A percentile compares a stretch with the other conserved stretches of the same genome.
These are phyloP conservation scores for Leptopilina myrica DNA, from an alignment of 2,888 invertebrate genomes.

Conservation along the genomic window DNA sequence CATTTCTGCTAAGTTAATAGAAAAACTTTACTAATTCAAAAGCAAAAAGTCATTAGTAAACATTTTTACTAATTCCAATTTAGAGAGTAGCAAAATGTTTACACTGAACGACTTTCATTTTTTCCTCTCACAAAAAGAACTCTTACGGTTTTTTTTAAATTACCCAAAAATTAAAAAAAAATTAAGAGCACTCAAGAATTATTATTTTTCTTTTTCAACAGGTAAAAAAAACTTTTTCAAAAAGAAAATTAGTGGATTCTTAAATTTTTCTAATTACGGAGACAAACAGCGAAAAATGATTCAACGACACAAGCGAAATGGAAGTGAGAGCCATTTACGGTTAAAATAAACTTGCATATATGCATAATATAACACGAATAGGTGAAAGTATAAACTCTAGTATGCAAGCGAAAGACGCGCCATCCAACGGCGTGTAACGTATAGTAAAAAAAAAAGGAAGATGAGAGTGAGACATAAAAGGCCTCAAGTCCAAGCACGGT, in stretches of 20 bases:
- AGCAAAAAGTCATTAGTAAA: too few relatives aligned
- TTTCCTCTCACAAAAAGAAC: too few relatives aligned
- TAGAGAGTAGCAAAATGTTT: too few relatives aligned
- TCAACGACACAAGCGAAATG: constrained; percentile 29
- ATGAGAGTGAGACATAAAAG: constrained; percentile 23
- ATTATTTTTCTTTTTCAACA: too few relatives aligned
- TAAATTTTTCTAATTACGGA: neutral
- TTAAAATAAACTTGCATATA: neutral
- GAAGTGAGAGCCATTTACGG: constrained; percentile 24
- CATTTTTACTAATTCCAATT: too few relatives aligned
- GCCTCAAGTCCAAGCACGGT: constrained; percentile 32
- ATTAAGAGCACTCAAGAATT: neutral
- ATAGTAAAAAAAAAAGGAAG: neutral
- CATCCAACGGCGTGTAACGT: constrained; percentile 30
- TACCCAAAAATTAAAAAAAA: neutral
- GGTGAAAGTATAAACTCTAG: constrained; percentile 31
- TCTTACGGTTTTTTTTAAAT: too few relatives aligned
- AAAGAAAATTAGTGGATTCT: constrained; percentile 6
- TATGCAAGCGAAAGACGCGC: constrained; percentile 18
- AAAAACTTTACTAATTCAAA: too few relatives aligned
- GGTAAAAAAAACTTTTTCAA: neutral
- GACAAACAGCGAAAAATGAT: neutral
- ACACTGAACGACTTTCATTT: too few relatives aligned
- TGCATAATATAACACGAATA: neutral
- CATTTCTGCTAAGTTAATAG: too few relatives aligned